These are phyloP conservation scores for Siphonodentalium dalli DNA, from an alignment of 2,888 invertebrate species.

Conservation along the genomic window DNA sequence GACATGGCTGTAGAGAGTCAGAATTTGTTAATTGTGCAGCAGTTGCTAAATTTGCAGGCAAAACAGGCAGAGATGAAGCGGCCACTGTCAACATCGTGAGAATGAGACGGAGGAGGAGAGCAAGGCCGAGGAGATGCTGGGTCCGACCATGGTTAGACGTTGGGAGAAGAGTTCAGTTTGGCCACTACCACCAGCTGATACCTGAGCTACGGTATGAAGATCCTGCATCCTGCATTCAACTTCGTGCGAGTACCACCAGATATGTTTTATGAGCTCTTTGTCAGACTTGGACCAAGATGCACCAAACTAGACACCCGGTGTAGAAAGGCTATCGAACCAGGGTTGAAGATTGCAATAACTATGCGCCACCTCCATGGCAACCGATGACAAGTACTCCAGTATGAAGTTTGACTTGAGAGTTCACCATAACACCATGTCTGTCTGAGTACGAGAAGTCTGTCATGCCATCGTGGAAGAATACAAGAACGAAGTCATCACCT, in stretches of 20 bases:
- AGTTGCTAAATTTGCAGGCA: no score
- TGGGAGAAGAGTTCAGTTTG: conserved; percentile 18
- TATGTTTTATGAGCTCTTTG: no score
- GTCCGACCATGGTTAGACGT: conserved; percentile 24
- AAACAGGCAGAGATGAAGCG: no score
- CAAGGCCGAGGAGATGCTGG: conserved; percentile 22
- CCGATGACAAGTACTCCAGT: conserved; percentile 16
- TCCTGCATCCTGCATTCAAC: conserved; percentile 18
- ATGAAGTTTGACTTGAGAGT: conserved; percentile 27
- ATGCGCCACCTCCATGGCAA: conserved; percentile 12
- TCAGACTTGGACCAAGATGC: conserved; percentile 14
- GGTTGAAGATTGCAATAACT: conserved; percentile 14
- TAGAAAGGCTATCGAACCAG: conserved; percentile 15
- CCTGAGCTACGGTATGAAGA: conserved; percentile 28
- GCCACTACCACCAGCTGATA: conserved; percentile 22
- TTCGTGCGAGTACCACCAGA: background rate
- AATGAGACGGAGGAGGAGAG: conserved; percentile 17
- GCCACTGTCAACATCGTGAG: no score
- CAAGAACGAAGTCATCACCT: conserved; percentile 13
- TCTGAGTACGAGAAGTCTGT: conserved; percentile 29
- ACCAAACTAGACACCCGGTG: conserved; percentile 12
- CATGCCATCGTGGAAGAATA: conserved; percentile 29
- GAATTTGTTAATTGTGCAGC: no score
- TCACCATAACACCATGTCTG: conserved; percentile 22
- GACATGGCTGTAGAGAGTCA: no score